These are phyloP conservation scores for Nyctereutes procyonoides DNA, from an alignment of 2,113 vertebrate species.

Conservation along the genomic window DNA sequence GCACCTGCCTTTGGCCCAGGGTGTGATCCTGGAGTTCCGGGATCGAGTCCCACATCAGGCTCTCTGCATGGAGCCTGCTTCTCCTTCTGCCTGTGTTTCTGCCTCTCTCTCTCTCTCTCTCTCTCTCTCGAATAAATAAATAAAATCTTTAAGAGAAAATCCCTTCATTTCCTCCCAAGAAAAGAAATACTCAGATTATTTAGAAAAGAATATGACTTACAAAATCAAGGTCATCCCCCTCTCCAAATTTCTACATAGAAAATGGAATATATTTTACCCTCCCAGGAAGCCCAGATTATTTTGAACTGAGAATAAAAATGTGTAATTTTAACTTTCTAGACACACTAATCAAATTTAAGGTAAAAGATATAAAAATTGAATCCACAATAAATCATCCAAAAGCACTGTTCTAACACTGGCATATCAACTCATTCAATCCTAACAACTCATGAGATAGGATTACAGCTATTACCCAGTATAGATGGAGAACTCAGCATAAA, in stretches of 20 bases:
- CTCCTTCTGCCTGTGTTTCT: no score
- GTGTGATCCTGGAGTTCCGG: no score
- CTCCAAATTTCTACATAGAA: background rate
- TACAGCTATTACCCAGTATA: background rate
- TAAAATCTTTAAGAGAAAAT: no score
- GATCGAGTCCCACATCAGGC: no score
- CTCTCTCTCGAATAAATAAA: no score
- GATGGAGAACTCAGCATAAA: background rate
- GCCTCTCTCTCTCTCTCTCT: no score
- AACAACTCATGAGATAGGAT: background rate
- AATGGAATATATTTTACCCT: background rate
- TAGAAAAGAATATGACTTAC: background rate
- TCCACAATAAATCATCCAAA: background rate
- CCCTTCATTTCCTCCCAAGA: background rate
- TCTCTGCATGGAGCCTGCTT: no score
- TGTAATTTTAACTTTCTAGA: conserved; percentile 16
- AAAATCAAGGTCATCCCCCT: background rate
- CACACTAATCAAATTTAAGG: conserved; percentile 16
- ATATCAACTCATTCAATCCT: background rate
- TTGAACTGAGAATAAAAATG: background rate
- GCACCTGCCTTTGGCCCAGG: no score
- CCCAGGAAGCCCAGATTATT: background rate
- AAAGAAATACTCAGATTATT: background rate
- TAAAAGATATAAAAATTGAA: background rate
- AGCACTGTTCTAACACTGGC: background rate